Evolutionary conservation across 1,140 invertebrate genomes (phyloP).

Genomic region (Drosophila gunungcola): DNA sequence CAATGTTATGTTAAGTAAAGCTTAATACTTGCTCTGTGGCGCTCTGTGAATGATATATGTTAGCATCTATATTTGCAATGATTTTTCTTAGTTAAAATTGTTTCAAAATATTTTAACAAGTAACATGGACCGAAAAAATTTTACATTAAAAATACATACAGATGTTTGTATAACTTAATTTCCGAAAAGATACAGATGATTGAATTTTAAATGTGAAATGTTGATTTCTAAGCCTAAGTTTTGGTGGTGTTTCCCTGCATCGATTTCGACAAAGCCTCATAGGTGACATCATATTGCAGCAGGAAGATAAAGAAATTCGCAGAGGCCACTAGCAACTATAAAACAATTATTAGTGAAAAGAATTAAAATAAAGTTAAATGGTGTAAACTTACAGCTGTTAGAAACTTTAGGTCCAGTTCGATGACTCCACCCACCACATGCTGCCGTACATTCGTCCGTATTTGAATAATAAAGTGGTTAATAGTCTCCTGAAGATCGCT

Average conservation of each 20-base stretch:
- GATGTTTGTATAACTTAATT: too few relatives aligned
- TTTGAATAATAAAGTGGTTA: slow-evolving; percentile 50
- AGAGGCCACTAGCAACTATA: slow-evolving; percentile 61
- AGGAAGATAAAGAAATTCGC: slow-evolving; percentile 74
- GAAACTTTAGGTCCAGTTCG: slow-evolving; percentile 47
- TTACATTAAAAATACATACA: too few relatives aligned
- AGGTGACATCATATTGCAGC: slow-evolving; percentile 77
- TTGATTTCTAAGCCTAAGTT: background rate
- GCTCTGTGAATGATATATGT: too few relatives aligned
- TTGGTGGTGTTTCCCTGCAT: slow-evolving; percentile 25
- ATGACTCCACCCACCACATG: slow-evolving; percentile 57
- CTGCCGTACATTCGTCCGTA: slow-evolving; percentile 41
- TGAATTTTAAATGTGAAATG: too few relatives aligned
- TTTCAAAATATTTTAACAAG: too few relatives aligned
- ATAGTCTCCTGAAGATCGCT: slow-evolving; percentile 51
- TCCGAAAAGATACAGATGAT: too few relatives aligned
- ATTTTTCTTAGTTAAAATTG: too few relatives aligned
- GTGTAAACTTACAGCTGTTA: slow-evolving; percentile 41
- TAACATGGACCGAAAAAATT: too few relatives aligned
- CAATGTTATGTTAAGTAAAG: too few relatives aligned
- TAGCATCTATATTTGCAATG: too few relatives aligned
- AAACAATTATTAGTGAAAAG: background rate
- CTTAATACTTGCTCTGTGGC: too few relatives aligned
- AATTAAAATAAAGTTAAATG: background rate
- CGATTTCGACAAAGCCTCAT: slow-evolving; percentile 56